Percentiles rank a stretch among this genome's conserved stretches.
These are phyloP conservation scores for Drosophila nannoptera DNA, from an alignment of 1,140 invertebrate genomes.

Conservation along the genomic window DNA sequence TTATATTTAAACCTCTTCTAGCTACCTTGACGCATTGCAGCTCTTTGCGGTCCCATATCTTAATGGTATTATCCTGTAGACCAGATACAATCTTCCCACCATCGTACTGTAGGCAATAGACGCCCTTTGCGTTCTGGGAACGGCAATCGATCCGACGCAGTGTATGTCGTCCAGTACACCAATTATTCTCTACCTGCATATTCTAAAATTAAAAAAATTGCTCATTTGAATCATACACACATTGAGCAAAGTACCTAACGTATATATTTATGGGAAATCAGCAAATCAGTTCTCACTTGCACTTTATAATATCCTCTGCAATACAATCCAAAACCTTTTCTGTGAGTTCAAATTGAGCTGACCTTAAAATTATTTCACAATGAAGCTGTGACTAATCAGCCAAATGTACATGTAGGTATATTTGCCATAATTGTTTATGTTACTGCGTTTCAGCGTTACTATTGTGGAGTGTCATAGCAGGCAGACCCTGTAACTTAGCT, in stretches of 20 bases:
- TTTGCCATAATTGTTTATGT: too few relatives aligned
- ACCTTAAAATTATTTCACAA: too few relatives aligned
- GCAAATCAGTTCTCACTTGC: constrained; percentile 94
- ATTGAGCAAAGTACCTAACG: constrained; percentile 47
- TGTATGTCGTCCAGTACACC: constrained; percentile 96
- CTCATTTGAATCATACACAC: background rate
- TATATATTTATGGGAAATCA: constrained; percentile 97
- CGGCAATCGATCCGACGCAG: constrained; percentile 98
- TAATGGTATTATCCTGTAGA: constrained; percentile 99
- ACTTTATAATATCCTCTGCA: constrained; percentile 97
- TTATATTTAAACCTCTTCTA: background rate
- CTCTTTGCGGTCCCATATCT: constrained; percentile 96
- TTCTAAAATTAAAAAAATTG: constrained; percentile 80
- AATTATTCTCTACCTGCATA: constrained; percentile 98
- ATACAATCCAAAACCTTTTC: constrained; percentile 98
- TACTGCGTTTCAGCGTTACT: too few relatives aligned
- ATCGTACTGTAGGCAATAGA: constrained; percentile 99
- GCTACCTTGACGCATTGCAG: constrained; percentile 91
- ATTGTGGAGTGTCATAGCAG: too few relatives aligned
- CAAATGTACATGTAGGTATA: too few relatives aligned
- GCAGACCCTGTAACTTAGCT: too few relatives aligned
- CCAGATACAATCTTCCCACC: constrained; percentile 99
- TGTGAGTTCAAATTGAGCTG: constrained; percentile 78
- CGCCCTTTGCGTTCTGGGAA: constrained; percentile 98
- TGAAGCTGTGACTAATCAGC: too few relatives aligned